A percentile compares a stretch with the other conserved stretches of the same genome.
Conservation (phyloP, 1,140 invertebrate genomes). For the Sitophilus oryzae region DNA sequence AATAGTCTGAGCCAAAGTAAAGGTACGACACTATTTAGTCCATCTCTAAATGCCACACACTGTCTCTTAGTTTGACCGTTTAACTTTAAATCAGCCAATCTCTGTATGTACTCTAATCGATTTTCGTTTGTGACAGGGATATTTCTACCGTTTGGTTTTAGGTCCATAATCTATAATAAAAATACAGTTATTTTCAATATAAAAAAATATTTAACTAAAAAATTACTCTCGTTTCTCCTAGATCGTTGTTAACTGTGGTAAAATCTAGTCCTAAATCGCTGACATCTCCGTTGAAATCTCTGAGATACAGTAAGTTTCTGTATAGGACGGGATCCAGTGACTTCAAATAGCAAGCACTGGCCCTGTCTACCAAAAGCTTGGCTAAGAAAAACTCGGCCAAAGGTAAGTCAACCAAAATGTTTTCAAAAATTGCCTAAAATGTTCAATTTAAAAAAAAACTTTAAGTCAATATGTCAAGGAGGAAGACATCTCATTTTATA, state of each 20-base stretch:
- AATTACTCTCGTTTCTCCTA: slow-evolving; percentile 77
- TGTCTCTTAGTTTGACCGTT: slow-evolving; percentile 87
- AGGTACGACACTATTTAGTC: slow-evolving; percentile 83
- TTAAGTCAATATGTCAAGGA: too few species aligned
- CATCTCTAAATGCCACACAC: slow-evolving; percentile 76
- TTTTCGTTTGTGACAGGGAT: slow-evolving; percentile 88
- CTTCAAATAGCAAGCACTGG: slow-evolving; percentile 90
- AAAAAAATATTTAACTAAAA: not conserved
- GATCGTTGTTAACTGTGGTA: slow-evolving; percentile 80
- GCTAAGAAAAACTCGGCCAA: slow-evolving; percentile 89
- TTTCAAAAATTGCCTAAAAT: slow-evolving; percentile 85
- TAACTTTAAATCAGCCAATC: slow-evolving; percentile 93
- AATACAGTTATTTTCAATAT: not conserved
- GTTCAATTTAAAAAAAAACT: too few species aligned
- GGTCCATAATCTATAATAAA: slow-evolving; percentile 64
- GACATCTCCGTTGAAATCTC: slow-evolving; percentile 74
- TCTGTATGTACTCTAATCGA: slow-evolving; percentile 93
- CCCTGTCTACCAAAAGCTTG: slow-evolving; percentile 73
- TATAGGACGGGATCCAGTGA: slow-evolving; percentile 90
- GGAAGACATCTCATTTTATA: too few species aligned
- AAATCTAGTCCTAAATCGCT: slow-evolving; percentile 86
- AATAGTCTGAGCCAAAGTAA: slow-evolving; percentile 93
- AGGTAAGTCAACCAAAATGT: slow-evolving; percentile 88
- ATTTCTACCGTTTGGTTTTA: slow-evolving; percentile 83
- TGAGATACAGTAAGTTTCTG: slow-evolving; percentile 82